A percentile compares a stretch with the other conserved stretches of the same genome.
These are phyloP conservation scores for Drosophila mayaguana DNA, from an alignment of 2,888 invertebrate genomes.

Conservation along the genomic window DNA sequence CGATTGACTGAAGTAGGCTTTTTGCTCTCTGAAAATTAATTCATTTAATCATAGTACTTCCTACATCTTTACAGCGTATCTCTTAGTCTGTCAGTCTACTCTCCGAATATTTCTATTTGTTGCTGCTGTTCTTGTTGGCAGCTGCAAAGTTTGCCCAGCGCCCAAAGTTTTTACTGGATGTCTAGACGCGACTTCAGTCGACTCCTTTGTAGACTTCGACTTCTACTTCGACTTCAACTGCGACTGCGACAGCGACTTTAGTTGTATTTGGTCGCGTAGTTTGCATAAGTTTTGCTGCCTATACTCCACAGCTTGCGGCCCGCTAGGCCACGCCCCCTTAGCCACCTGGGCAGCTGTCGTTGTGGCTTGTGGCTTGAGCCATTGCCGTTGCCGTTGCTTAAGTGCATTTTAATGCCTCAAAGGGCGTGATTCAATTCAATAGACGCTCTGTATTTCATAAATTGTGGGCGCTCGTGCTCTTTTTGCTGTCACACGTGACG, in stretches of 20 bases:
- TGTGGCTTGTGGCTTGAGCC: neutral
- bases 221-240: slow-evolving; percentile 49
- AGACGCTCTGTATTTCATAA: slow-evolving; percentile 7
- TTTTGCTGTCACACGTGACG: slow-evolving; percentile 48
- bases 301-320: neutral
- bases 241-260: slow-evolving; percentile 50
- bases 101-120: neutral
- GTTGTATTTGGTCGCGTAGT: slow-evolving; percentile 75
- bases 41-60: neutral
- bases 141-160: slow-evolving; percentile 53
- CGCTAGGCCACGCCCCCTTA: neutral
- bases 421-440: slow-evolving; percentile 52
- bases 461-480: slow-evolving; percentile 7
- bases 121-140: slow-evolving; percentile 28
- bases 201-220: slow-evolving; percentile 54
- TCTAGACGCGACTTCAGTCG: slow-evolving; percentile 60
- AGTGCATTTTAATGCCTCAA: slow-evolving; percentile 75
- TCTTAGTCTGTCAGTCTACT: neutral
- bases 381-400: slow-evolving; percentile 36
- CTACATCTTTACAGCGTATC: neutral
- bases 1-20: no score
- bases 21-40: no score
- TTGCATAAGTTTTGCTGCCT: slow-evolving; percentile 70
- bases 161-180: slow-evolving; percentile 72
- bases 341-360: slow-evolving; percentile 5